These are phyloP conservation scores for Orthosia gracilis DNA, from an alignment of 2,888 invertebrate species.

Conservation along the genomic window DNA sequence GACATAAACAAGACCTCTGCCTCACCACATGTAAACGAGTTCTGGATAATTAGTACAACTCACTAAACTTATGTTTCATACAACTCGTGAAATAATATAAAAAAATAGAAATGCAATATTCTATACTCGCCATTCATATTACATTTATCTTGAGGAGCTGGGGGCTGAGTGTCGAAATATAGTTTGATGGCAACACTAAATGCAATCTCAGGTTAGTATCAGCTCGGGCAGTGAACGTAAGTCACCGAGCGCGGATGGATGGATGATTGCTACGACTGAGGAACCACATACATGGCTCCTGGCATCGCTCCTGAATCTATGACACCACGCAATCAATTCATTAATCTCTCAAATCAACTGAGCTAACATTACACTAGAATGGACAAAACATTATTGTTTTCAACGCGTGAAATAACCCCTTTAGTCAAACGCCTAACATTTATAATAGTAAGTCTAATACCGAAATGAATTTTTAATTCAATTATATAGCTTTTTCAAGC, in stretches of 20 bases:
- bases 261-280: slow-evolving; percentile 60
- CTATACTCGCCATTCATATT: slow-evolving; percentile 24
- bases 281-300: slow-evolving; percentile 48
- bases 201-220: slow-evolving; percentile 67
- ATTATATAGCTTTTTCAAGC: slow-evolving; percentile 55
- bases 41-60: slow-evolving; percentile 6
- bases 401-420: slow-evolving; percentile 59
- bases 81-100: slow-evolving; percentile 29
- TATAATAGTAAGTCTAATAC: slow-evolving; percentile 66
- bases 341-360: slow-evolving; percentile 57
- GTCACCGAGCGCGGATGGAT: slow-evolving; percentile 70
- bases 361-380: slow-evolving; percentile 67
- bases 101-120: slow-evolving; percentile 44
- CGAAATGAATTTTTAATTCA: slow-evolving; percentile 68
- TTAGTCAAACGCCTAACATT: slow-evolving; percentile 67
- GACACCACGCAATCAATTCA: slow-evolving; percentile 53
- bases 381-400: slow-evolving; percentile 66
- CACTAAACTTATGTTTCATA: slow-evolving; percentile 31
- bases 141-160: neutral
- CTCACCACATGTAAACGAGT: neutral
- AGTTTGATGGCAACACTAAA: slow-evolving; percentile 54
- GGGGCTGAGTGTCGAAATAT: neutral
- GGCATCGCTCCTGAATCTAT: slow-evolving; percentile 41
- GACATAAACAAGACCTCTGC: neutral
- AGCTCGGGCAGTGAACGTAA: slow-evolving; percentile 76